Conservation (phyloP, 2,797 vertebrate genomes). For the Eulemur coronatus region DNA sequence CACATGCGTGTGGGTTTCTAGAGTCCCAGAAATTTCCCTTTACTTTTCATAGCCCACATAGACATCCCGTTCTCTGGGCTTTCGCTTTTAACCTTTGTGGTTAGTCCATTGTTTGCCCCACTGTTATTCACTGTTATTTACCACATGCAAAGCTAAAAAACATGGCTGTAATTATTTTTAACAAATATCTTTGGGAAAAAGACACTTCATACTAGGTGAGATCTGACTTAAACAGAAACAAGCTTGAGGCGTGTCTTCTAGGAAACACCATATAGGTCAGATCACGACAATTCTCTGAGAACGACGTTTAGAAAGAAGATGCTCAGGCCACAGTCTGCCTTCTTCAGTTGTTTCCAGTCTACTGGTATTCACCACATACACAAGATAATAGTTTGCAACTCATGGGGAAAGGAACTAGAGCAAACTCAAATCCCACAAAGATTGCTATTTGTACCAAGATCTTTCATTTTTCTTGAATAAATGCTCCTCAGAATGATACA, state of each 20-base stretch:
- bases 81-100: background rate
- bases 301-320: background rate
- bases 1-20: background rate
- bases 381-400: background rate
- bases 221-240: background rate
- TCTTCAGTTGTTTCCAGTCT: background rate
- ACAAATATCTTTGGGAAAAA: background rate
- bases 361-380: background rate
- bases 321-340: background rate
- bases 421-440: background rate
- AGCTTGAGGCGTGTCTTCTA: background rate
- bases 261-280: background rate
- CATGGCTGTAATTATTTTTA: background rate
- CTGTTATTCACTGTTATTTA: background rate
- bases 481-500: background rate
- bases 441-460: background rate
- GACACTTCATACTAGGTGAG: background rate
- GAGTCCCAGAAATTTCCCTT: background rate
- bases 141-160: background rate
- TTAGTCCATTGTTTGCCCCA: background rate
- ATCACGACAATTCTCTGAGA: background rate
- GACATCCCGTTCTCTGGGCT: background rate
- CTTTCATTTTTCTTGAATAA: background rate
- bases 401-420: background rate
- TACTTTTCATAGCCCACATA: background rate